Evolutionary conservation across 2,888 invertebrate genomes (phyloP), one percentile per base, ranked within the genome.

Genomic region (Caenorhabditis uteleia): DNA sequence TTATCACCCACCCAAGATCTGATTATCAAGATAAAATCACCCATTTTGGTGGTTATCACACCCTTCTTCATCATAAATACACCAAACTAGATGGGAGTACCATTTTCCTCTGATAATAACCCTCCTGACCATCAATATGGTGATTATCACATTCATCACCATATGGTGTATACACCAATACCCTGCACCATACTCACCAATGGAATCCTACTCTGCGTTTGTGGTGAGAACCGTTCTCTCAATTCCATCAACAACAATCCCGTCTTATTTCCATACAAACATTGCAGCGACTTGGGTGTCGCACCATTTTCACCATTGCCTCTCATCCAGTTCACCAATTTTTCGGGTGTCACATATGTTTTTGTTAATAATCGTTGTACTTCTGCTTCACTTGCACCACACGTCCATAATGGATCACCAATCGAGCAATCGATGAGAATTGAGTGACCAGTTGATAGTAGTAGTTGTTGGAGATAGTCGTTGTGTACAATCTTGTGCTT

Each of bases 171-270:
- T 26, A 25, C 23, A 33, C 12, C 2, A 5, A 3, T 33, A 20
- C 2, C 25, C 7, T 8, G n/a, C 4, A 29, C 5, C 4, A 38
- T 12, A 50, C 56, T 34, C 25, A 80, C 75, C 46, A 80, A 50
- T 10, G 80, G 79, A 39, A 80, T 77, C 25, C 79, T 43, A 38
- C 64, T 72, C 29, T 54, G 40, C 12, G 67, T 70, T 29, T 45
- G 46, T 0, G 34, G 27, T 0, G 77, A 74, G 36, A 80, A 60
- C 46, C 74, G 75, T 31, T 68, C 59, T 5, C 82, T 43, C 44
- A 82, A 51, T 47, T 80, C 79, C 82, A 82, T 82, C 34, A 82
- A 62, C 26, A 82, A 44, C 14, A 79, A 25, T 14, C 82, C 82
- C 4, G 75, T 66, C 54, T 76, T 78, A 48, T 82, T 82, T n/a